Base-by-base conservation (phyloP, 2,888 invertebrate species). In the Tubulanus polymorphus region DNA sequence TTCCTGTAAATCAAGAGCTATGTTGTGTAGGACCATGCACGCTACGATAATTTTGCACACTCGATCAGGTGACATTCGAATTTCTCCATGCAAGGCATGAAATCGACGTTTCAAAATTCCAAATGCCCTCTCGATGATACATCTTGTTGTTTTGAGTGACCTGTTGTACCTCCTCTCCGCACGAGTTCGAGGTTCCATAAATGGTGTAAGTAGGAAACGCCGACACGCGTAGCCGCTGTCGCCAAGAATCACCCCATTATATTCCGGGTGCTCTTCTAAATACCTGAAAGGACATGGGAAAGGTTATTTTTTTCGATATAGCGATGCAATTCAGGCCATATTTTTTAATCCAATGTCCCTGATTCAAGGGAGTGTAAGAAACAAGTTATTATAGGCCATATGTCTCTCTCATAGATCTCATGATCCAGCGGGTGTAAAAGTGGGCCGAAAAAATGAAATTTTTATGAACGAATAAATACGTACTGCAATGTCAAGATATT, bases 181-280 rank as follows among this genome's bases (percentile, higher is more conserved):
- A 37, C 20, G 55, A 37, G 64, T 69, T 12, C 23, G 15, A 5
- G 66, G 64, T 32, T 64, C 54, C 5, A 46, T 41, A 6, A 74
- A 50, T 25, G 70, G 70, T 20, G 70, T 71, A 56, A 73, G 61
- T 25, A 73, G 58, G 57, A 68, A 71, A 27, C 57, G 57, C 30
- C 57, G 51, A 15, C 60, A 56, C 25, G 63, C 59, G 56, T 77
- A 75, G 8, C 72, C 71, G 57, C 64, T 64, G 61, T 76, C 75
- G 26, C 69, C 75, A 20, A 78, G 52, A 20, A 47, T 3, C n/a
- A n/a, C n/a, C 12, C 35, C 35, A n/a, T n/a, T n/a, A n/a, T n/a
- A n/a, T n/a, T n/a, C n/a, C n/a, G n/a, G n/a, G n/a, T n/a, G n/a
- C n/a, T n/a, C n/a, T n/a, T n/a, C n/a, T n/a, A n/a, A n/a, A n/a